These are phyloP conservation scores for Melinaea menophilus DNA, from an alignment of 2,888 invertebrate genomes.

Conservation along the genomic window DNA sequence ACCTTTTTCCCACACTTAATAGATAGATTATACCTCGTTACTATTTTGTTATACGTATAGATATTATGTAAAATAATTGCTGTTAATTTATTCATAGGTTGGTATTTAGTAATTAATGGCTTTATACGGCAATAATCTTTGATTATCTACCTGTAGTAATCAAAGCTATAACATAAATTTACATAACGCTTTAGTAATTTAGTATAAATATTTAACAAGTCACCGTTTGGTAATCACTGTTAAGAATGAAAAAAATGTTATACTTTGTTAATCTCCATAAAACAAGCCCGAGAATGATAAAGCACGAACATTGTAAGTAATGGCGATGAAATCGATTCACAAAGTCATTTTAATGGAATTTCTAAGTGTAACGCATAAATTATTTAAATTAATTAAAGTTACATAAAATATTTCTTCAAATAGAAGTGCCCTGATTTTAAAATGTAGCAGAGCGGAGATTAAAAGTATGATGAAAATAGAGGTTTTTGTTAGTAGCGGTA, in stretches of 20 bases:
- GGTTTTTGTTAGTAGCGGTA: no score
- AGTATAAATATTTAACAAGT: slow-evolving; percentile 41
- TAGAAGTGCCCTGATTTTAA: no score
- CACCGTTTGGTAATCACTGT: slow-evolving; percentile 45
- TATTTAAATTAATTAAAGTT: not conserved
- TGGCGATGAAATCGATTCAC: slow-evolving; percentile 21
- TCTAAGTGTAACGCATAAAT: not conserved
- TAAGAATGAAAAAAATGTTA: slow-evolving; percentile 40
- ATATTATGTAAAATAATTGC: no score
- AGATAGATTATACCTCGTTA: no score
- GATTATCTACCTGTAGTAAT: no score
- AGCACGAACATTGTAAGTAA: slow-evolving; percentile 45
- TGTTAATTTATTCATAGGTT: no score
- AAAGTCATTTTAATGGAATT: slow-evolving; percentile 21
- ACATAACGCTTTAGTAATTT: slow-evolving; percentile 8
- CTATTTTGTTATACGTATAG: no score
- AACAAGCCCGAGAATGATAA: slow-evolving; percentile 49
- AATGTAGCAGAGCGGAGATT: no score
- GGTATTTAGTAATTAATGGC: no score
- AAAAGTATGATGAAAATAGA: no score
- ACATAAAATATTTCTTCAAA: not conserved
- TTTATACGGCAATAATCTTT: no score
- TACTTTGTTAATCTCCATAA: slow-evolving; percentile 48
- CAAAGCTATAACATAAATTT: not conserved
- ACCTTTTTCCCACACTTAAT: no score